Conservation (phyloP, 2,797 vertebrate species). For the Anisognathus igniventris region DNA sequence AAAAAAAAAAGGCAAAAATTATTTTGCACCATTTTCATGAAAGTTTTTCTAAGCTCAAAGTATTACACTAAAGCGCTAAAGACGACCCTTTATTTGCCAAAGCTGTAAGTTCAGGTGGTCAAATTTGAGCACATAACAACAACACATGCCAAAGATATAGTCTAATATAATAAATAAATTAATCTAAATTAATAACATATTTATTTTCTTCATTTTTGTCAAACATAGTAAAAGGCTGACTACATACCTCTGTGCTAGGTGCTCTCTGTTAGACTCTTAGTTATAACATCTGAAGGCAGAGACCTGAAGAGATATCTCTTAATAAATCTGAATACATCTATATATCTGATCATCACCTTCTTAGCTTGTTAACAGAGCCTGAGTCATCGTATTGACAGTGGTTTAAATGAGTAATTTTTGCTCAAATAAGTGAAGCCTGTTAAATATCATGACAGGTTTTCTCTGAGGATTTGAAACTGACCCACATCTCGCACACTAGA, state of each 20-base stretch:
- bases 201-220: neutral
- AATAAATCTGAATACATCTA: slow-evolving; percentile 20
- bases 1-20: neutral
- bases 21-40: neutral
- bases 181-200: neutral
- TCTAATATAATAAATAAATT: neutral
- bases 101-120: neutral
- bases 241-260: neutral
- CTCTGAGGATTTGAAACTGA: neutral
- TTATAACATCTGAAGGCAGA: neutral
- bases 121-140: neutral
- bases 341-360: neutral
- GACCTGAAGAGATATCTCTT: slow-evolving; percentile 23
- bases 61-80: neutral
- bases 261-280: neutral
- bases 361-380: slow-evolving; percentile 35
- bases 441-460: neutral
- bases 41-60: neutral
- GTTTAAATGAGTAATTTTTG: slow-evolving; percentile 28
- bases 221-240: neutral
- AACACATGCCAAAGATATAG: neutral
- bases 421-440: neutral
- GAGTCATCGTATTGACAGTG: neutral
- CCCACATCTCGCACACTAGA: neutral
- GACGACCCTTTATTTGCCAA: neutral